Conservation (phyloP, 2,888 invertebrate genomes). For the Dicroscelio sp. region DNA sequence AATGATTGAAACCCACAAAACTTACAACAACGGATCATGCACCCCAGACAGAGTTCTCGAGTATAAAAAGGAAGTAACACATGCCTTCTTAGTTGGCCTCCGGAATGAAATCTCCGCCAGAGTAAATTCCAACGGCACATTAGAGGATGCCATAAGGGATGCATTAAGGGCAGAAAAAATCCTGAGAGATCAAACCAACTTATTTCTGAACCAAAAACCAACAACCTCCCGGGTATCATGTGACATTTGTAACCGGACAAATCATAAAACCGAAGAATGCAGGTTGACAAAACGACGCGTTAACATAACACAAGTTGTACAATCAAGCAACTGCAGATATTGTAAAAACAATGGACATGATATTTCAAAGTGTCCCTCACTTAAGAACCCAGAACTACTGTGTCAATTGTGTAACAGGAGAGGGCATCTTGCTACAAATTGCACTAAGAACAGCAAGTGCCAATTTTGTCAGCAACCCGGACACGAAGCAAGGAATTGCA, state of each 20-base stretch:
- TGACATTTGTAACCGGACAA: background rate
- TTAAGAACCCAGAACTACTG: background rate
- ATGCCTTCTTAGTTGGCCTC: conserved; percentile 7
- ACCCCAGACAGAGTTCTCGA: background rate
- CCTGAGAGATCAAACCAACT: background rate
- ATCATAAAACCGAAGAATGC: background rate
- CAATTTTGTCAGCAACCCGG: background rate
- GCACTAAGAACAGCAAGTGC: background rate
- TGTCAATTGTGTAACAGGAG: background rate
- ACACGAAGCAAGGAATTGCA: background rate
- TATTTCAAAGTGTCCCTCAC: background rate
- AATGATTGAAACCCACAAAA: background rate
- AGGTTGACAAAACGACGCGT: background rate
- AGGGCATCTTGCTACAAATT: background rate
- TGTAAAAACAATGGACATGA: background rate
- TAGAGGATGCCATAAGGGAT: background rate
- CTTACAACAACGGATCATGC: background rate
- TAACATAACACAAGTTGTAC: background rate
- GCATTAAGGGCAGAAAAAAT: background rate
- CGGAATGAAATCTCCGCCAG: background rate
- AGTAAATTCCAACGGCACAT: background rate
- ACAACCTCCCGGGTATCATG: background rate
- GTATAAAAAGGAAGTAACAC: background rate
- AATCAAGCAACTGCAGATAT: no score
- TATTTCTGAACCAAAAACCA: background rate